Conservation (phyloP, 2,888 invertebrate species). For the Cantharis lateralis region DNA sequence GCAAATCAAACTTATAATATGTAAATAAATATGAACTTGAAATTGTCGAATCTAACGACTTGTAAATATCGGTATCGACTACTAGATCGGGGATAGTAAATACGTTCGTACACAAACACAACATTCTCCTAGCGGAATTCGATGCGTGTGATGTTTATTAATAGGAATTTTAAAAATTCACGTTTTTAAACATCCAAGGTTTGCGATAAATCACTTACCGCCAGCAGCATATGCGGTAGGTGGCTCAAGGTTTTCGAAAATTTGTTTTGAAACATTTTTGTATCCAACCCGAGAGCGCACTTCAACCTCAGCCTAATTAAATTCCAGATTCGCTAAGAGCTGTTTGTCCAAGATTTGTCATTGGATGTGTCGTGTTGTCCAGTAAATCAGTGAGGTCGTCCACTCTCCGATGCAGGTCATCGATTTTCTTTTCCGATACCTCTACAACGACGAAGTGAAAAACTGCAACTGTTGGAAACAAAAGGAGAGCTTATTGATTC, state of each 20-base stretch:
- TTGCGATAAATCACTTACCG: neutral
- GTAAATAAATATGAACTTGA: constrained; percentile 21
- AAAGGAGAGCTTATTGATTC: constrained; percentile 8
- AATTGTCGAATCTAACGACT: constrained; percentile 7
- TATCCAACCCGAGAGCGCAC: neutral
- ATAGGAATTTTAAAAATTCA: constrained; percentile 5
- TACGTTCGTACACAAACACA: neutral
- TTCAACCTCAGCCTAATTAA: constrained; percentile 5
- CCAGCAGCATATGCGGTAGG: neutral
- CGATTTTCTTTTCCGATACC: constrained; percentile 28
- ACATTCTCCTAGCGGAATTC: neutral
- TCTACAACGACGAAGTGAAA: constrained; percentile 15
- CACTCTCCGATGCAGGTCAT: constrained; percentile 34
- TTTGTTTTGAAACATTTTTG: neutral
- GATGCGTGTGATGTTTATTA: constrained; percentile 6
- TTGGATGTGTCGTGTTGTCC: constrained; percentile 14
- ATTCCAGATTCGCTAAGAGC: constrained; percentile 1
- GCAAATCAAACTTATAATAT: constrained; percentile 2
- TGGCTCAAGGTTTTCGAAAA: neutral
- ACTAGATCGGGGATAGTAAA: constrained; percentile 2
- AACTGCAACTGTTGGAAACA: constrained; percentile 12
- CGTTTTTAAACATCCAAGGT: neutral
- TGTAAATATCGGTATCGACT: constrained; percentile 2
- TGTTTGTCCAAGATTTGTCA: constrained; percentile 7
- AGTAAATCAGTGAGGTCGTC: constrained; percentile 26